These are phyloP conservation scores for Poeciliopsis turneri DNA, from an alignment of 2,797 vertebrate genomes.

Conservation along the genomic window DNA sequence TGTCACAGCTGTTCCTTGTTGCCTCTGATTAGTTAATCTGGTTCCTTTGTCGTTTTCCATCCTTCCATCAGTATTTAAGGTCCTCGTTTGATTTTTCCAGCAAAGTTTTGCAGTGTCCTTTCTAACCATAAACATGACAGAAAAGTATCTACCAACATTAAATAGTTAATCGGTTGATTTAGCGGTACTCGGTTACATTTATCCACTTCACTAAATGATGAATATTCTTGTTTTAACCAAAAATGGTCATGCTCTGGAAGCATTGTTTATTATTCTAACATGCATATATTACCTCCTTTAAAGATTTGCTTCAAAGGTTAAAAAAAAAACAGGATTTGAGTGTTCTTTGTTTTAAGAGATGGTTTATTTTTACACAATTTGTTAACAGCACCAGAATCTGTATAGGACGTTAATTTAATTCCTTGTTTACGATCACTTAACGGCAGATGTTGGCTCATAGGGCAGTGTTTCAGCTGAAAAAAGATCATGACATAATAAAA, in stretches of 20 bases:
- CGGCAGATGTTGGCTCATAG: conserved; percentile 22
- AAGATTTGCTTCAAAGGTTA: neutral
- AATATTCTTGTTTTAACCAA: neutral
- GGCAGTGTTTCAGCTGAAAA: conserved; percentile 19
- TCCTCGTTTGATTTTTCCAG: neutral
- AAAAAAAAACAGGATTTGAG: neutral
- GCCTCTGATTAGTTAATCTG: neutral
- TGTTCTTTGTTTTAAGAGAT: neutral
- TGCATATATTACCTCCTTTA: neutral
- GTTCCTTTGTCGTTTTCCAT: neutral
- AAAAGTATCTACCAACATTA: conserved; percentile 50
- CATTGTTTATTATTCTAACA: neutral
- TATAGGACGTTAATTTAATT: conserved; percentile 25
- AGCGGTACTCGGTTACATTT: neutral
- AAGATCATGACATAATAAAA: conserved; percentile 1
- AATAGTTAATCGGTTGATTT: conserved; percentile 17
- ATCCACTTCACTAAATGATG: neutral
- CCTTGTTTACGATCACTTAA: conserved; percentile 25
- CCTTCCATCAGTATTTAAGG: neutral
- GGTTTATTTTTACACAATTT: neutral
- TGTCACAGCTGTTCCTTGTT: neutral
- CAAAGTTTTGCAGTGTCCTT: neutral
- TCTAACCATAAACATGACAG: neutral
- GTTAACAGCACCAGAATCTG: neutral
- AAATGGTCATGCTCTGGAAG: neutral